These are phyloP conservation scores for Alcedo atthis DNA, from an alignment of 2,797 vertebrate species.

Conservation along the genomic window DNA sequence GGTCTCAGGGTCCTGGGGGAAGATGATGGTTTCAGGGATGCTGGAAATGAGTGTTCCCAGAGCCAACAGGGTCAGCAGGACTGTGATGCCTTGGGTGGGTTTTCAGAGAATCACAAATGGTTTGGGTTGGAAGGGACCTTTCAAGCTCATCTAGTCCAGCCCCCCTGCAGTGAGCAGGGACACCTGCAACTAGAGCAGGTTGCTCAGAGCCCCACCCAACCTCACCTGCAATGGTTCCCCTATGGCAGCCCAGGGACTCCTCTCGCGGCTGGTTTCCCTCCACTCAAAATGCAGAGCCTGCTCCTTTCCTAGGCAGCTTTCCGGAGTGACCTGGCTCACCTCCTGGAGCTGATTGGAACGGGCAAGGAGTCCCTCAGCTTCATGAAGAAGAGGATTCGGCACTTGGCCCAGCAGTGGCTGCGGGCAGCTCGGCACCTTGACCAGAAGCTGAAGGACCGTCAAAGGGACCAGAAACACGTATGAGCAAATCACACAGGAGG, in stretches of 20 bases:
- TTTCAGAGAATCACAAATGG: neutral
- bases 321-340: slow-evolving; percentile 86
- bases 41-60: neutral
- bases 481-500: accelerated
- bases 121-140: neutral
- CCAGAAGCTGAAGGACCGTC: slow-evolving; percentile 79
- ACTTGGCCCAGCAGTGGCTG: slow-evolving; percentile 87
- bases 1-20: accelerated
- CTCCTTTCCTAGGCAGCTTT: slow-evolving; percentile 83
- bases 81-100: accelerated
- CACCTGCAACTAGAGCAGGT: accelerated
- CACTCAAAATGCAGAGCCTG: neutral
- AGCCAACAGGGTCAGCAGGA: neutral
- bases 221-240: accelerated
- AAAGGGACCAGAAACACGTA: slow-evolving; percentile 90
- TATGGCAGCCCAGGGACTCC: accelerated
- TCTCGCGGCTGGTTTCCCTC: accelerated
- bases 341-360: slow-evolving; percentile 90
- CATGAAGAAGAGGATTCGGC: slow-evolving; percentile 91
- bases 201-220: accelerated
- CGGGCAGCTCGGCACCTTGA: slow-evolving; percentile 84
- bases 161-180: accelerated
- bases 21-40: accelerated
- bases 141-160: accelerated
- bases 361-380: slow-evolving; percentile 95